A percentile compares a stretch with the other conserved stretches of the same genome.
phyloP scores from a whole-genome alignment of 2,797 vertebrate species.

The Acrossocheilus fasciatus region DNA sequence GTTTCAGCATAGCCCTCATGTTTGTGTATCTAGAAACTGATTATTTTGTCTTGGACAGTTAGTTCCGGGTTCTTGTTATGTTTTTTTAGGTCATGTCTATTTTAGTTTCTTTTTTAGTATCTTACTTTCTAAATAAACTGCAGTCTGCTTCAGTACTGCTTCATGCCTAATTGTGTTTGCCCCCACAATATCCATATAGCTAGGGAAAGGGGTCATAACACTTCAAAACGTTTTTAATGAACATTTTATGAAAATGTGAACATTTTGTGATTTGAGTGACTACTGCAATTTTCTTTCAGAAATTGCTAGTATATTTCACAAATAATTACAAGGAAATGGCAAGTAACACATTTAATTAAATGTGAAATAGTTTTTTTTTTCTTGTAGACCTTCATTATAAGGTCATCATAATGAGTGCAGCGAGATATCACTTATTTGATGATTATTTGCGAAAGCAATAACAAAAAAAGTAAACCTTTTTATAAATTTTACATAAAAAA shows the following conservation, averaged over 20 bases:
- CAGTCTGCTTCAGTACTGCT: neutral
- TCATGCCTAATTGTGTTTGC: neutral
- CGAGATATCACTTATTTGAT: neutral
- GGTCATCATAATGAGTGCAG: too few relatives aligned
- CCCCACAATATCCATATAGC: neutral
- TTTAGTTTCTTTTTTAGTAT: neutral
- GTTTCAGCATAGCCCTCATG: neutral
- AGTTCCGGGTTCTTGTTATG: neutral
- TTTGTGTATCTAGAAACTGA: neutral
- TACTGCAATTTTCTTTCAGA: neutral
- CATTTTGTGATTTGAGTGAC: neutral
- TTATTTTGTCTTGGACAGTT: neutral
- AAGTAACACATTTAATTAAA: neutral
- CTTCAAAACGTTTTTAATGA: neutral
- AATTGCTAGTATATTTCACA: neutral
- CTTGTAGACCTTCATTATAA: neutral
- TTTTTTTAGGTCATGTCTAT: neutral
- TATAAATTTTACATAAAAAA: neutral
- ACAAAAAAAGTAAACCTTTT: too few relatives aligned
- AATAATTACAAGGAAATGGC: neutral
- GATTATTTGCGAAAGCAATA: too few relatives aligned
- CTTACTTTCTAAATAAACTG: neutral
- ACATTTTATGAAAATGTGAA: neutral
- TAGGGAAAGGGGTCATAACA: too few relatives aligned
- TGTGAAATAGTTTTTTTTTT: too few relatives aligned